Percentiles rank a stretch among this genome's conserved stretches.
Evolutionary conservation across 1,140 invertebrate species (phyloP).

Genomic region (Danaus melanippus): DNA sequence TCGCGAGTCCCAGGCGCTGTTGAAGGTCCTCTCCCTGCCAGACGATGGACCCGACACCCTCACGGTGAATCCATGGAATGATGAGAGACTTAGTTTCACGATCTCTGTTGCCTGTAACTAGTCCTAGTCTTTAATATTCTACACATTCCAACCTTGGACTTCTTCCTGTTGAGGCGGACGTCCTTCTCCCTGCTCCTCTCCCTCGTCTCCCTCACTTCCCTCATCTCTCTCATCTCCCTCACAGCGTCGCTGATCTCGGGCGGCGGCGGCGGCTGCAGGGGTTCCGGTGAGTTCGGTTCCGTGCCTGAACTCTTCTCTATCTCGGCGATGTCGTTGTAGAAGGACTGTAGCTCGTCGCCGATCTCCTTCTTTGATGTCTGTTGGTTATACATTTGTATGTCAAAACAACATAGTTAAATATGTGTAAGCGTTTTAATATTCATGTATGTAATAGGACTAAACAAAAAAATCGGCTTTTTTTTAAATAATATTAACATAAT

Average conservation of each 20-base stretch:
- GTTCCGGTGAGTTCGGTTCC: conserved; percentile 20
- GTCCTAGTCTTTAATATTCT: no score
- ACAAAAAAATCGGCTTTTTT: no score
- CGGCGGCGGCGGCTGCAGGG: conserved; percentile 18
- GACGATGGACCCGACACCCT: no score
- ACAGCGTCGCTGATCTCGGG: conserved; percentile 12
- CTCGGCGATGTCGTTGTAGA: conserved; percentile 59
- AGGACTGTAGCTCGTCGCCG: conserved; percentile 49
- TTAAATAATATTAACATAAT: no score
- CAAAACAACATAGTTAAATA: no score
- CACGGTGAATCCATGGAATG: no score
- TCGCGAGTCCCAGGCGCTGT: no score
- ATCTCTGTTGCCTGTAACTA: no score
- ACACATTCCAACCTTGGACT: conserved; percentile 38
- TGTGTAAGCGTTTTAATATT: no score
- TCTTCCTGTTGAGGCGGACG: conserved; percentile 27
- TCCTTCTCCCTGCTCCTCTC: conserved; percentile 24
- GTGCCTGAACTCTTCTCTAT: conserved; percentile 35
- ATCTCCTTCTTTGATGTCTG: conserved; percentile 48
- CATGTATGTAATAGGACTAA: no score
- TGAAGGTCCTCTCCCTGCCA: no score
- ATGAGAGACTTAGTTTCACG: no score
- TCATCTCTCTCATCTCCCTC: conserved; percentile 16
- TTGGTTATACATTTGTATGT: not conserved
- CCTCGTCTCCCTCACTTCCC: conserved; percentile 20